Conservation (phyloP, 1,140 invertebrate genomes). For the Eueides isabella region DNA sequence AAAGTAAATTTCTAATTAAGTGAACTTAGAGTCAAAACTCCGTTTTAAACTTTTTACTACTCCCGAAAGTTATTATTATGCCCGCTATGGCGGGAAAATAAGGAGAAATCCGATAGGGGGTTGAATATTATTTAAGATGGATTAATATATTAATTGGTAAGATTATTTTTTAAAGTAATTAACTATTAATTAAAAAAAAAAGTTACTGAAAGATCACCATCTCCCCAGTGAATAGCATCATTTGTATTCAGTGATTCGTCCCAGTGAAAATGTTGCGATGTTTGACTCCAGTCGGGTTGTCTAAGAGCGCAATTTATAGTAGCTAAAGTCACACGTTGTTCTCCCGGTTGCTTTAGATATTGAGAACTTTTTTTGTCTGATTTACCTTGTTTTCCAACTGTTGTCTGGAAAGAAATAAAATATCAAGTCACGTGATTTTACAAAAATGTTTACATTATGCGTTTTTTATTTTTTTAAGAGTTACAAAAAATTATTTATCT, state of each 20-base stretch:
- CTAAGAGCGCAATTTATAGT: slow-evolving; percentile 64
- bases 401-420: slow-evolving; percentile 40
- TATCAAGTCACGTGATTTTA: not conserved
- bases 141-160: too few relatives aligned
- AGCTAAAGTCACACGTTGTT: slow-evolving; percentile 59
- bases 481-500: too few relatives aligned
- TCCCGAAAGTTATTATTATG: too few relatives aligned
- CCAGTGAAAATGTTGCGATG: slow-evolving; percentile 72
- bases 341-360: slow-evolving; percentile 46
- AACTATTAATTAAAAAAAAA: too few relatives aligned
- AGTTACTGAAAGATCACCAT: slow-evolving; percentile 71
- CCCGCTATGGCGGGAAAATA: too few relatives aligned
- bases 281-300: slow-evolving; percentile 65
- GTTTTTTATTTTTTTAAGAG: too few relatives aligned
- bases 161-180: too few relatives aligned
- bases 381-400: slow-evolving; percentile 53
- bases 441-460: not conserved
- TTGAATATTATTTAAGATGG: too few relatives aligned
- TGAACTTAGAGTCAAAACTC: too few relatives aligned
- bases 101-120: too few relatives aligned
- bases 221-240: slow-evolving; percentile 70
- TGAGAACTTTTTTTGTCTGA: slow-evolving; percentile 56
- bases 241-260: slow-evolving; percentile 60
- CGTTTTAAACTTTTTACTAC: too few relatives aligned
- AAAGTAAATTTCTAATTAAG: too few relatives aligned